Evolutionary conservation across 2,888 invertebrate species (phyloP).

Genomic region (Dysmachus trigonus): DNA sequence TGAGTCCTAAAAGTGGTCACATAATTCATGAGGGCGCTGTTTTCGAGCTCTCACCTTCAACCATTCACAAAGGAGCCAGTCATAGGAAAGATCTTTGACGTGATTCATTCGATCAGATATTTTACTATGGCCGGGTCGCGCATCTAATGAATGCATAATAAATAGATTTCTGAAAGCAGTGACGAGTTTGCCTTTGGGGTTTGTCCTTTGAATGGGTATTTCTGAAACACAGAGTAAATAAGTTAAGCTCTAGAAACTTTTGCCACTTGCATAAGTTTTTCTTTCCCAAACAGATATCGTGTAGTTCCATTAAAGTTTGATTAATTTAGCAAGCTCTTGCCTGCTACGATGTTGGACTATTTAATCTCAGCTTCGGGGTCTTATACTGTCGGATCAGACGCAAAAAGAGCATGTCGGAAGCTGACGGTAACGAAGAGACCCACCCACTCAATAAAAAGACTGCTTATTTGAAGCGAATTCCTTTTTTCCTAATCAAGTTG

Average conservation of each 20-base stretch:
- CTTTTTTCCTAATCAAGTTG: neutral
- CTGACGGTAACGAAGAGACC: neutral
- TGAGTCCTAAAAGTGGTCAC: neutral
- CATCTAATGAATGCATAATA: neutral
- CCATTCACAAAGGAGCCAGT: neutral
- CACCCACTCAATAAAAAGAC: neutral
- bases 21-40: neutral
- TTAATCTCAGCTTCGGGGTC: neutral
- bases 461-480: neutral
- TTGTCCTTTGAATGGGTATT: neutral
- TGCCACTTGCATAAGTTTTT: neutral
- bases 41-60: neutral
- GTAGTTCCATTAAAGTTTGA: neutral
- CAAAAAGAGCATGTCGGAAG: neutral
- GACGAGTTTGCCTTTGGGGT: neutral
- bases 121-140: neutral
- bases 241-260: neutral
- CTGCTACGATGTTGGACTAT: neutral
- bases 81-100: neutral
- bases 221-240: neutral
- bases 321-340: neutral
- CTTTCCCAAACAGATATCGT: neutral
- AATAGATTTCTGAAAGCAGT: neutral
- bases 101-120: neutral
- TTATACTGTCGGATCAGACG: neutral